These are phyloP conservation scores for Drosophila lacteicornis DNA, from an alignment of 1,140 invertebrate genomes.

Conservation along the genomic window DNA sequence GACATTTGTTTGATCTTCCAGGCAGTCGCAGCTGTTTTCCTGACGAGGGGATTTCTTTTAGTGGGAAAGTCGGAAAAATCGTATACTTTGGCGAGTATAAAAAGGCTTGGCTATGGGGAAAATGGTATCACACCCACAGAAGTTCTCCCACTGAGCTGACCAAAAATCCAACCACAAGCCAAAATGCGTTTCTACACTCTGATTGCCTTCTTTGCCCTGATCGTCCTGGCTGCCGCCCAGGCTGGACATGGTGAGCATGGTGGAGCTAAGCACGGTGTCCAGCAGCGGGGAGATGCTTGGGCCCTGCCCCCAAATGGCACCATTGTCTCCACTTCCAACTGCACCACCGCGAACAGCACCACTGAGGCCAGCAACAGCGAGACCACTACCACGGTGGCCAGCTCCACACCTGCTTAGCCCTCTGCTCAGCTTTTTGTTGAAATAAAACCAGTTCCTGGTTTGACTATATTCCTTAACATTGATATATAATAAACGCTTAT, in stretches of 20 bases:
- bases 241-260: slow-evolving; percentile 1
- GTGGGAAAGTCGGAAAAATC: slow-evolving; percentile 7
- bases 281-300: neutral
- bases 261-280: neutral
- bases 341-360: neutral
- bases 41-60: slow-evolving; percentile 2
- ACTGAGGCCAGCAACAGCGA: slow-evolving; percentile 3
- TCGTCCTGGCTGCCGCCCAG: slow-evolving; percentile 32
- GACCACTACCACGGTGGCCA: slow-evolving; percentile 4
- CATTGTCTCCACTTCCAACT: neutral
- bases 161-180: neutral
- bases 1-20: neutral
- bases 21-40: slow-evolving; percentile 22
- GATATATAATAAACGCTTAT: slow-evolving; percentile 5
- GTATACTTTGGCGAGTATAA: neutral
- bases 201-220: slow-evolving; percentile 37
- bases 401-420: slow-evolving; percentile 1
- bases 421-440: neutral
- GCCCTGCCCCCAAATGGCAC: slow-evolving; percentile 24
- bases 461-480: neutral
- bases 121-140: slow-evolving; percentile 19
- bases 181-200: slow-evolving; percentile 34
- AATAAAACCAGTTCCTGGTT: too few relatives aligned
- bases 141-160: slow-evolving; percentile 9
- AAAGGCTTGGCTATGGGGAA: slow-evolving; percentile 4